Evolutionary conservation across 2,797 vertebrate species (phyloP).

Genomic region (Phataginus tetradactyla): DNA sequence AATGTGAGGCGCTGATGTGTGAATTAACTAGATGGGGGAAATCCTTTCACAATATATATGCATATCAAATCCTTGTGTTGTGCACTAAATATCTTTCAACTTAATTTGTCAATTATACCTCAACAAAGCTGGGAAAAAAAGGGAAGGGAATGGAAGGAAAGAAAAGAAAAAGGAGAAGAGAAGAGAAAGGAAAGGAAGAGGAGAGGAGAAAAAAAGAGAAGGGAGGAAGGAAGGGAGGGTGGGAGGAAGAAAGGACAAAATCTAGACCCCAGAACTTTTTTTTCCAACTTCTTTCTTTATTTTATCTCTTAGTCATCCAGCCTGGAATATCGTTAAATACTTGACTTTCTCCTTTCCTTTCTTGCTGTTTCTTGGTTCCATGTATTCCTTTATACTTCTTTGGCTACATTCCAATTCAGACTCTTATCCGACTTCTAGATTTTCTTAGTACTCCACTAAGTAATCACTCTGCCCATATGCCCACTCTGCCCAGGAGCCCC

Average conservation of each 20-base stretch:
- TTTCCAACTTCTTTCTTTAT: background rate
- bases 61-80: background rate
- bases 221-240: background rate
- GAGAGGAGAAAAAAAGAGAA: background rate
- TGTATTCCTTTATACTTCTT: background rate
- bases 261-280: background rate
- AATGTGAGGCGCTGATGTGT: background rate
- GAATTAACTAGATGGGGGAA: background rate
- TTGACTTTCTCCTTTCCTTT: background rate
- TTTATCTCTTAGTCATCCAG: background rate
- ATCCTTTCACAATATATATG: background rate
- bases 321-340: background rate
- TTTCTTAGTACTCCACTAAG: background rate
- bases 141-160: background rate
- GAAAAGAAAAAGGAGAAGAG: background rate
- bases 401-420: background rate
- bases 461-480: background rate
- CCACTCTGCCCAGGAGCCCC: background rate
- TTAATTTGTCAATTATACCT: background rate
- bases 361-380: background rate
- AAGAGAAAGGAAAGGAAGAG: background rate
- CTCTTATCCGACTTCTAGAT: background rate
- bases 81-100: background rate
- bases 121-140: background rate
- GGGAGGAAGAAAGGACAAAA: background rate